Evolutionary conservation across 2,113 vertebrate genomes (phyloP).

Genomic region (Lamprologus speciosus): DNA sequence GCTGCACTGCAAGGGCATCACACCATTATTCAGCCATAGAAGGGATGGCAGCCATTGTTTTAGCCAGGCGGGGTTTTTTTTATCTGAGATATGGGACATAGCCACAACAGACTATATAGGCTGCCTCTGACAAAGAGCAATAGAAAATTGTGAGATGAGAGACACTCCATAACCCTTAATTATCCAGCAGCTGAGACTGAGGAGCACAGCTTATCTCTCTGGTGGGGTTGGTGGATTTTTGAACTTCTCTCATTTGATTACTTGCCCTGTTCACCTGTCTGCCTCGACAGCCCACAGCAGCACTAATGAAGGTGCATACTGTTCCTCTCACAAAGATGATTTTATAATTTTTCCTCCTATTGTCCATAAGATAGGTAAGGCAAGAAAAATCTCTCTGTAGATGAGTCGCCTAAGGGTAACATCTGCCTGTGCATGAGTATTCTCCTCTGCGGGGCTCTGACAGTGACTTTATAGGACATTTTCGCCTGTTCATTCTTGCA

Average conservation of each 20-base stretch:
- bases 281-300: conserved; percentile 34
- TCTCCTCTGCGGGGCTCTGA: conserved; percentile 23
- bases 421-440: conserved; percentile 44
- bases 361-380: conserved; percentile 11
- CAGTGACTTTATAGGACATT: conserved; percentile 23
- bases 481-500: conserved; percentile 18
- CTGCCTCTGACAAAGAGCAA: conserved; percentile 52
- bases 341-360: conserved; percentile 32
- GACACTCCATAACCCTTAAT: conserved; percentile 62
- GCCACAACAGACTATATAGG: conserved; percentile 34
- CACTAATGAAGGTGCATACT: conserved; percentile 52
- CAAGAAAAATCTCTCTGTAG: conserved; percentile 5
- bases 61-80: conserved; percentile 21
- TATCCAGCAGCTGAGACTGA: conserved; percentile 46
- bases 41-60: conserved; percentile 44
- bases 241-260: conserved; percentile 58
- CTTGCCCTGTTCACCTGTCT: conserved; percentile 59
- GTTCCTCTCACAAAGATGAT: conserved; percentile 20
- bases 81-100: conserved; percentile 56
- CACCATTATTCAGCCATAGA: conserved; percentile 52
- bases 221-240: conserved; percentile 47
- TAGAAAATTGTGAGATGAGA: conserved; percentile 53
- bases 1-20: conserved; percentile 40
- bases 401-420: conserved; percentile 46
- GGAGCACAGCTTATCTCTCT: conserved; percentile 52